Percentiles rank a stretch among this genome's conserved stretches.
phyloP scores from a whole-genome alignment of 2,888 invertebrate species.

The Scaptomyza cyrtandrae region DNA sequence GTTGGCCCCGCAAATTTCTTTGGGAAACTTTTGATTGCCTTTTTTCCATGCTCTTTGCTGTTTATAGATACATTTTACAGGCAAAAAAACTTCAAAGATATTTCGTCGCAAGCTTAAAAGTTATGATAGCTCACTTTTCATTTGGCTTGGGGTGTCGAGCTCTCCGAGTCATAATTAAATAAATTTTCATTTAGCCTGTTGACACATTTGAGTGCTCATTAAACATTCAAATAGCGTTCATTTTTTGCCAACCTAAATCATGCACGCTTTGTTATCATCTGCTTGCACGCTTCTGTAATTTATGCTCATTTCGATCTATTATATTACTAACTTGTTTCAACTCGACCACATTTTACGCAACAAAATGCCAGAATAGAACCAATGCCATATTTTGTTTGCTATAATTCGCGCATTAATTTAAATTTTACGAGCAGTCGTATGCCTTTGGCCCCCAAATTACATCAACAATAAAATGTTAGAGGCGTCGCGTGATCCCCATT shows the following conservation, averaged over 20 bases:
- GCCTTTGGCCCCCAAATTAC: slow-evolving; percentile 28
- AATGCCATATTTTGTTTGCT: slow-evolving; percentile 48
- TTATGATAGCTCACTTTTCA: slow-evolving; percentile 58
- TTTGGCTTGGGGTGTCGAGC: slow-evolving; percentile 1
- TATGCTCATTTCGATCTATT: slow-evolving; percentile 65
- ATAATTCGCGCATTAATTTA: slow-evolving; percentile 60
- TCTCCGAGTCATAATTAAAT: slow-evolving; percentile 69
- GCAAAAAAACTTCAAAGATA: slow-evolving; percentile 47
- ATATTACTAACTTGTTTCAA: slow-evolving; percentile 69
- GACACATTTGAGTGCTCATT: slow-evolving; percentile 79
- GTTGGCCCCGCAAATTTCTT: slow-evolving; percentile 32
- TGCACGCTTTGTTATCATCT: slow-evolving; percentile 55
- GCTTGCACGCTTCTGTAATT: slow-evolving; percentile 62
- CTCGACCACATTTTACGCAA: slow-evolving; percentile 55
- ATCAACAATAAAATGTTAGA: slow-evolving; percentile 52
- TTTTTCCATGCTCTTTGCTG: slow-evolving; percentile 34
- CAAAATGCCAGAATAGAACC: slow-evolving; percentile 30
- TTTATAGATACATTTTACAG: slow-evolving; percentile 22
- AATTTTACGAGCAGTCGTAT: slow-evolving; percentile 40
- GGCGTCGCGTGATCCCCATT: slow-evolving; percentile 41
- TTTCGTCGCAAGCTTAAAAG: slow-evolving; percentile 34
- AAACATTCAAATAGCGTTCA: slow-evolving; percentile 68
- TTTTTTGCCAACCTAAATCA: slow-evolving; percentile 62
- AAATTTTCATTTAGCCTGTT: slow-evolving; percentile 73
- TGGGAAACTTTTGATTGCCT: slow-evolving; percentile 72